phyloP scores from a whole-genome alignment of 2,888 invertebrate species.

The Colletes collaris region DNA sequence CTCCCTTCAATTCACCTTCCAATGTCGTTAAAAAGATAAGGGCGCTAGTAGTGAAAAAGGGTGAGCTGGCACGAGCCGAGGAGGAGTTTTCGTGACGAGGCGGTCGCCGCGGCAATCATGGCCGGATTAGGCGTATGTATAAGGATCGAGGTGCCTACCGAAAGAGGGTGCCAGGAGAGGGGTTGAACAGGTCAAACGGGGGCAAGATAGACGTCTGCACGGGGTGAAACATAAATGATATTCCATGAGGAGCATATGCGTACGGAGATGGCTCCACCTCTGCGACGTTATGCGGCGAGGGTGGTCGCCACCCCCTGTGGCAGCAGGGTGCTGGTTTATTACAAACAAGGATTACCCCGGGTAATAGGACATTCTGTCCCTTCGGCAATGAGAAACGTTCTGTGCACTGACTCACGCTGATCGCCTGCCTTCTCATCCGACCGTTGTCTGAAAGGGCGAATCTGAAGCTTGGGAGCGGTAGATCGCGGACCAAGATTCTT shows the following conservation, averaged over 20 bases:
- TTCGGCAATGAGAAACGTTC: conserved; percentile 67
- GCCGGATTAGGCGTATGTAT: conserved; percentile 79
- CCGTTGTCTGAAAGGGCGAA: conserved; percentile 34
- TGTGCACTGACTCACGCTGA: conserved; percentile 74
- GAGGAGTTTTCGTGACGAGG: conserved; percentile 61
- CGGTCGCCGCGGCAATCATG: conserved; percentile 78
- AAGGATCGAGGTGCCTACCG: conserved; percentile 68
- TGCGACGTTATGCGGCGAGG: conserved; percentile 66
- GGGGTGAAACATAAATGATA: conserved; percentile 82
- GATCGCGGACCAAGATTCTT: conserved; percentile 45
- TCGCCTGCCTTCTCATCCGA: conserved; percentile 18
- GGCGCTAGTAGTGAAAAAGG: conserved; percentile 23
- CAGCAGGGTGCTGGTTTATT: conserved; percentile 82
- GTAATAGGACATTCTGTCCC: conserved; percentile 81
- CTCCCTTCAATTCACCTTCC: conserved; percentile 36
- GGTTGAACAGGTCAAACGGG: conserved; percentile 71
- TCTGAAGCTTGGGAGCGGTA: conserved; percentile 7
- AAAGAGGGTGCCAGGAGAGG: conserved; percentile 58
- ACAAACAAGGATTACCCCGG: conserved; percentile 82
- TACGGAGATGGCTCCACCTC: conserved; percentile 73
- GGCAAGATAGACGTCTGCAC: conserved; percentile 70
- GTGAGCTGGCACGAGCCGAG: conserved; percentile 49
- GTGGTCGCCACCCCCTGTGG: conserved; percentile 65
- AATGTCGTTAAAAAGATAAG: conserved; percentile 59
- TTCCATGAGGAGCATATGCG: conserved; percentile 82